Evolutionary conservation across 2,113 vertebrate genomes (phyloP), one percentile per base, ranked within the genome.

Genomic region (Athene noctua): DNA sequence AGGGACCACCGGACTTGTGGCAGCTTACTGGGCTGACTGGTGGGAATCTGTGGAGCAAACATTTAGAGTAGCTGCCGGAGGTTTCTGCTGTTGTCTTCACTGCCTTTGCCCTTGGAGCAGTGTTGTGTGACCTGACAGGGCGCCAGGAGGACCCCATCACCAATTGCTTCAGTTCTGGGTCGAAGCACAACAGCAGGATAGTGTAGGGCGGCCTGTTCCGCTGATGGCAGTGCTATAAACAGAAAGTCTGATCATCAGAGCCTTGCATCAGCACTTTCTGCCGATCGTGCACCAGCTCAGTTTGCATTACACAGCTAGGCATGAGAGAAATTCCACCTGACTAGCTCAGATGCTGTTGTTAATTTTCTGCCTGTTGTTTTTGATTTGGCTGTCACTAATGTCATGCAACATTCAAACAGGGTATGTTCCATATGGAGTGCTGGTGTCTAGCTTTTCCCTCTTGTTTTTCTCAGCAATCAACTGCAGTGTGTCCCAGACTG

Each of bases 401-500:
- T 62, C 36, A 44, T 57, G 63, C 61, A 75, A 18, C 42, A 42
- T 85, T 95, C 74, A 52, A 59, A 74, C 22, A 34, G 68, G 47
- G 13, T 84, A 3, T 90, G 38, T 77, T 85, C 15, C 17, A 3
- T 57, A 16, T 44, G 36, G 30, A 49, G 30, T 93, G 55, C 57
- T 86, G 47, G 1, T 79, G 32, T 81, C 57, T 89, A 87, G 52
- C 40, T 89, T 89, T 90, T 65, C 32, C 25, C 27, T 29, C 30
- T 96, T 94, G 66, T 74, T 96, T 88, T 97, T 90, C 82, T 57
- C 96, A 99, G 99, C 98, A 99, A 99, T 96, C 98, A 98, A 40
- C 97, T 99, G 93, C 99, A 99, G 83, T 98, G 98, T 92, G 92
- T 99, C 72, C 99, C 99, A 34, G 99, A 99, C 93, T 99, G 99